Base-by-base conservation (phyloP, 2,888 invertebrate species). In the Heliconius ismenius region DNA sequence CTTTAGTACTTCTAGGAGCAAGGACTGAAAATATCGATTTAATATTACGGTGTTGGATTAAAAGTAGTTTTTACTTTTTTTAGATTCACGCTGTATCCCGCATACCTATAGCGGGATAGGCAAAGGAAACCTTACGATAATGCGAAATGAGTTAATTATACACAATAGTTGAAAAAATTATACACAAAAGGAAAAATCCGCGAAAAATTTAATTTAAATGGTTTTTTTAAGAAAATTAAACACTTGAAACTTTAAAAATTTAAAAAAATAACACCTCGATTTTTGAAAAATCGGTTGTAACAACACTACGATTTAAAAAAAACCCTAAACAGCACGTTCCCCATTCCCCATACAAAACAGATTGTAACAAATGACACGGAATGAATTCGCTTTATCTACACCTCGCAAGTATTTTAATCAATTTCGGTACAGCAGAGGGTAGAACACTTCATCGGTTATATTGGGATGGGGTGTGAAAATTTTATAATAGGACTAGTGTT, bases 291-390 rank as follows among this genome's bases (percentile, higher is more conserved):
- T 60, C 26, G 24, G 60, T 26, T 60, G 15, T 26, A 60, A 60
- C 13, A 24, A 58, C 21, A 58, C 62, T 63, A 70, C 39, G 32
- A 60, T 26, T 62, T 39, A 76, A 76, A 74, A 72, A 67, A 76
- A 76, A 76, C 68, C 68, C 58, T 26, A 68, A 75, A 43, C 63
- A 3, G 21, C 63, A 74, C 76, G 54, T 26, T 62, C 62, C 7
- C 26, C 26, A 13, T 62, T n/a, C 62, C 62, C 62, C 26, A 26
- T 26, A 62, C 65, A 43, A 26, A 77, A 62, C 60, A 68, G 62
- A 70, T 43, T 70, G 80, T 81, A 78, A 81, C 81, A 83, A 84
- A 84, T 85, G 85, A 83, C 78, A 74, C 79, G 83, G 81, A 82
- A 82, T 81, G 75, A 80, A 80, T 82, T 82, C 79, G 80, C 76